Evolutionary conservation across 1,140 invertebrate species (phyloP).

Genomic region (Lerema accius): DNA sequence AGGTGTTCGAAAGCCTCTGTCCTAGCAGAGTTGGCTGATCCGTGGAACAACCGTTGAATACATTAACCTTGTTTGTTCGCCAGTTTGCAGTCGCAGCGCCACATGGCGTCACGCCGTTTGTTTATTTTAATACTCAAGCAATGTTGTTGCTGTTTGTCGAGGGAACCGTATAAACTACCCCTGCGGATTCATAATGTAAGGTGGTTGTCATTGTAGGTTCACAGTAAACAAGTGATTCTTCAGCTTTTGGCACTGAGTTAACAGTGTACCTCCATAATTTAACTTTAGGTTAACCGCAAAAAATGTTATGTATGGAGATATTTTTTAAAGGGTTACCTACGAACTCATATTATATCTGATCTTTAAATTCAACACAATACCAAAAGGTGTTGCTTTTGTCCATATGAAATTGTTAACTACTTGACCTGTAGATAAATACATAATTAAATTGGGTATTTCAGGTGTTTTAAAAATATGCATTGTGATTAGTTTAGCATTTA

Average conservation of each 20-base stretch:
- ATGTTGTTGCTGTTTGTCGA: conserved; percentile 73
- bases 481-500: neutral
- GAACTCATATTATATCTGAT: too few species aligned
- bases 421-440: too few species aligned
- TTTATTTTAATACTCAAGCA: conserved; percentile 81
- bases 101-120: conserved; percentile 68
- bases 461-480: too few species aligned
- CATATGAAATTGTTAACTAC: too few species aligned
- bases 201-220: conserved; percentile 35
- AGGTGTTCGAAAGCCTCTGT: conserved; percentile 16
- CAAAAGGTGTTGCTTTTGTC: too few species aligned
- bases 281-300: too few species aligned
- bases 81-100: conserved; percentile 65
- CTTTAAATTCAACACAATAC: too few species aligned
- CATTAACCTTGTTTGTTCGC: conserved; percentile 63
- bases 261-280: too few species aligned
- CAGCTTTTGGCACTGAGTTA: neutral
- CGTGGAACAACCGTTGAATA: conserved; percentile 57
- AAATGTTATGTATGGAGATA: too few species aligned
- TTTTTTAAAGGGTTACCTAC: too few species aligned
- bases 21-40: conserved; percentile 9
- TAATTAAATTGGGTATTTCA: too few species aligned
- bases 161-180: conserved; percentile 74
- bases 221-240: conserved; percentile 22
- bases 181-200: conserved; percentile 61